Base-by-base conservation (phyloP, 2,113 vertebrate species). In the Gila orcuttii region DNA sequence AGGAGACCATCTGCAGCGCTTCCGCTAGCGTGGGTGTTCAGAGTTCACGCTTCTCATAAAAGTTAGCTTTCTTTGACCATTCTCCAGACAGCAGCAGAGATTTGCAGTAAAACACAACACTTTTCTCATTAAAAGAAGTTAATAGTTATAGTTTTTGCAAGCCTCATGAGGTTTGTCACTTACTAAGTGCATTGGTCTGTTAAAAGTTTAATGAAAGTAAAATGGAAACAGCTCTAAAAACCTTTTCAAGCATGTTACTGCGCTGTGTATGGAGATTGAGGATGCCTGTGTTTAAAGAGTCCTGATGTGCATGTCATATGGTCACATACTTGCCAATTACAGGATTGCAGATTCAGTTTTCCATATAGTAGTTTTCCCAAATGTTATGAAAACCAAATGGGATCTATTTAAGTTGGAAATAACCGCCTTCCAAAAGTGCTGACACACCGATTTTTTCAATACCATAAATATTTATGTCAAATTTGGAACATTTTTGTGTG, bases 1-100 rank as follows among this genome's bases (percentile, higher is more conserved):
- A 86, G 86, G 79, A 86, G 85, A 93, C 87, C 90, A 92, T 93
- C 91, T 94, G 91, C 90, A 88, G 77, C 59, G 69, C 86, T 87
- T 79, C 87, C 55, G 82, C 84, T 89, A 88, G 68, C 69, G 39
- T 84, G 69, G 73, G 33, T 36, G 28, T 71, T 84, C 45, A 82
- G 74, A 66, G 69, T 85, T 87, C 76, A 78, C 73, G 75, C 81
- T 79, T n/a, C 39, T 82, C 75, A 81, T 55, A 91, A 90, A 85
- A 85, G 81, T 93, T 91, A 90, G 89, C 89, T 91, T 89, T 92
- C 86, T 86, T 19, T 17, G 50, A 85, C 71, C 10, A 21, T 76
- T 75, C 71, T 83, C 59, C 77, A 78, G 83, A 86, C 82, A 83
- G 75, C 71, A 52, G 74, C 45, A 60, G 45, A 69, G 36, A 82